Evolutionary conservation across 2,113 vertebrate species (phyloP).

Genomic region (Limanda limanda): DNA sequence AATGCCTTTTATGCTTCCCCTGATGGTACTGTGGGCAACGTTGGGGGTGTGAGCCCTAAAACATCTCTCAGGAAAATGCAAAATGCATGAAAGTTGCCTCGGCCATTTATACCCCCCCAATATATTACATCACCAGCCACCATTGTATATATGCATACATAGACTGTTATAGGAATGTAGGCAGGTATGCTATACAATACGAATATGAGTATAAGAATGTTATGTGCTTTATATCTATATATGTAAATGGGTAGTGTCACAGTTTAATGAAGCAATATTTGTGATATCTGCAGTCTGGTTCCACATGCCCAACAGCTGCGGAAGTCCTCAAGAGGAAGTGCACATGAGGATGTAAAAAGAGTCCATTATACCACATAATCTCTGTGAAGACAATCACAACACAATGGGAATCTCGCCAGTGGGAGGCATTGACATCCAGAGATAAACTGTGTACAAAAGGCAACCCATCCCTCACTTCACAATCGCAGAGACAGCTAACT

Average conservation of each 20-base stretch:
- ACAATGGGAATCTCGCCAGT: constrained; percentile 29
- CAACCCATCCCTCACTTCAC: constrained; percentile 34
- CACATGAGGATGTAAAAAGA: constrained; percentile 13
- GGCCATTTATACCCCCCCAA: too few relatives aligned
- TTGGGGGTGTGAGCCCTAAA: too few relatives aligned
- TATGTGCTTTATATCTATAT: too few relatives aligned
- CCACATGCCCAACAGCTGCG: not conserved
- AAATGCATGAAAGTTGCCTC: too few relatives aligned
- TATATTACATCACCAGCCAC: too few relatives aligned
- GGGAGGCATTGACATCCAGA: constrained; percentile 44
- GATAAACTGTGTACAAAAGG: constrained; percentile 60
- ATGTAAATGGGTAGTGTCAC: not conserved
- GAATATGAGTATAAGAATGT: too few relatives aligned
- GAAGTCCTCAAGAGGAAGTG: constrained; percentile 1
- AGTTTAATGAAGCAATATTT: not conserved
- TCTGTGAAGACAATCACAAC: constrained; percentile 12
- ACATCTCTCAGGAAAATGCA: too few relatives aligned
- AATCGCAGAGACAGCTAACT: constrained; percentile 51
- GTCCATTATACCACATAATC: constrained; percentile 8
- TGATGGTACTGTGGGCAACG: too few relatives aligned
- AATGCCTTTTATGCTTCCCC: too few relatives aligned
- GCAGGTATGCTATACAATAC: too few relatives aligned
- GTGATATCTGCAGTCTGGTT: not conserved
- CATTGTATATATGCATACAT: too few relatives aligned
- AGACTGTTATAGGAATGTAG: too few relatives aligned